Evolutionary conservation across 2,797 vertebrate species (phyloP).

Genomic region (Pelochelys cantorii): DNA sequence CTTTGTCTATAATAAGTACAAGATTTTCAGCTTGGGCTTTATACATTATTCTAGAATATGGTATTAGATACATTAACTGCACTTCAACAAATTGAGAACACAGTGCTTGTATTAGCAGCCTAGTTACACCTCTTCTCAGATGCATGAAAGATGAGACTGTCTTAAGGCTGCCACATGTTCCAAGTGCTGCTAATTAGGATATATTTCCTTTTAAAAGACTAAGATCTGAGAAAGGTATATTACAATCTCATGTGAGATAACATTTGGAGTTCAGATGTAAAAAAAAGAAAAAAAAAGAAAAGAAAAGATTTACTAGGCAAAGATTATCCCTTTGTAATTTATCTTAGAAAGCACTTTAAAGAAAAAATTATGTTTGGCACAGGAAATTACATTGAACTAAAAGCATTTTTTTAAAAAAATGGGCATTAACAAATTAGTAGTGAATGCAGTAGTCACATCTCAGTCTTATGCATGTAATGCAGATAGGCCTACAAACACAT

Average conservation of each 20-base stretch:
- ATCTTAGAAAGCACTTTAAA: conserved; percentile 12
- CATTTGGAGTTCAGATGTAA: not conserved
- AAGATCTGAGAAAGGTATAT: not conserved
- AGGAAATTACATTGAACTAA: conserved; percentile 45
- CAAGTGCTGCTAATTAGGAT: not conserved
- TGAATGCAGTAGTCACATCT: not conserved
- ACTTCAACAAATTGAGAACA: not conserved
- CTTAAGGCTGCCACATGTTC: not conserved
- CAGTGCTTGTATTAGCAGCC: not conserved
- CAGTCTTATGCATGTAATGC: conserved; percentile 8
- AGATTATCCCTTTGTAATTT: conserved; percentile 16
- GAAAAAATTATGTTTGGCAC: not conserved
- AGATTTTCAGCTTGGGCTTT: not conserved
- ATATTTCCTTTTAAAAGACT: not conserved
- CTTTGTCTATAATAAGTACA: not conserved
- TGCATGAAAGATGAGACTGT: not conserved
- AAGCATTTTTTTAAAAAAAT: conserved; percentile 11
- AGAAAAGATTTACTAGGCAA: conserved; percentile 20
- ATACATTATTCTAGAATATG: not conserved
- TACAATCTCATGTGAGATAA: not conserved
- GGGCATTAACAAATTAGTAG: conserved; percentile 25
- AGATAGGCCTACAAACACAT: conserved; percentile 31
- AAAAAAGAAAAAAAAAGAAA: not conserved
- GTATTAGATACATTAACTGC: not conserved
- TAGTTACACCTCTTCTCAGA: not conserved